phyloP scores from a whole-genome alignment of 2,888 invertebrate species.

The Nipponacmea schrenckii region DNA sequence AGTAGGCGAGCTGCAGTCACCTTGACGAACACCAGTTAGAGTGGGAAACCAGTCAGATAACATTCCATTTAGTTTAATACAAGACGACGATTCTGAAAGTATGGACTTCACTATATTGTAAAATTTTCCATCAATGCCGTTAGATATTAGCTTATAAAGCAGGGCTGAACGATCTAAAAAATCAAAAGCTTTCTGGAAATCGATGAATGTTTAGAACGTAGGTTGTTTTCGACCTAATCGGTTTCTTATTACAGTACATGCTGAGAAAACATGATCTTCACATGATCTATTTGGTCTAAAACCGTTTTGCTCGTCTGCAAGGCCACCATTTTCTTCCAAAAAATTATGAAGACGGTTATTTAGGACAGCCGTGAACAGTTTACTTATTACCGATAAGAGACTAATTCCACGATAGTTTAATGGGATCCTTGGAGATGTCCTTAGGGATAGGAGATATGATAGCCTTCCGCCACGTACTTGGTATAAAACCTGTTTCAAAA shows the following conservation, averaged over 20 bases:
- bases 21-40: background rate
- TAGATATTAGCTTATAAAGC: background rate
- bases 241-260: background rate
- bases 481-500: background rate
- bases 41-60: background rate
- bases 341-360: background rate
- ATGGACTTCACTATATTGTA: background rate
- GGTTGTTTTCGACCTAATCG: background rate
- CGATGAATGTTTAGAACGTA: background rate
- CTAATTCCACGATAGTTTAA: background rate
- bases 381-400: background rate
- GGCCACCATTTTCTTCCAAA: background rate
- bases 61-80: background rate
- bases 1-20: no score
- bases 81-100: background rate
- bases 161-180: background rate
- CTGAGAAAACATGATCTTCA: background rate
- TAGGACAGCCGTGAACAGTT: background rate
- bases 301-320: background rate
- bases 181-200: background rate
- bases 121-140: background rate
- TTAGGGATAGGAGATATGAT: background rate
- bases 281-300: conserved; percentile 3
- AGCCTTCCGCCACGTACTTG: background rate
- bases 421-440: background rate